These are phyloP conservation scores for Xylocampa areola DNA, from an alignment of 2,888 invertebrate species.

Conservation along the genomic window DNA sequence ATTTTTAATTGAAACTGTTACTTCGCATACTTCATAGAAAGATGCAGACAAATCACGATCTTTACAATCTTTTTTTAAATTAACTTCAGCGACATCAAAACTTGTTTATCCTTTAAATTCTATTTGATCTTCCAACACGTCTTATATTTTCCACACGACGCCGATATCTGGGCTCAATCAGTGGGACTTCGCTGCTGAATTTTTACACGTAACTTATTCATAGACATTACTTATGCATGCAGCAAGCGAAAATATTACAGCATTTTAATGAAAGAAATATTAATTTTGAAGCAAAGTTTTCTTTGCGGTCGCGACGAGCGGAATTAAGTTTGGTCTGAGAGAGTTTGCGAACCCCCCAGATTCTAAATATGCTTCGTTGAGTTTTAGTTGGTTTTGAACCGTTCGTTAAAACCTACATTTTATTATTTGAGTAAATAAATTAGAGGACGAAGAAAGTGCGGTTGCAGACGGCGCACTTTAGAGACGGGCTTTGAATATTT, in stretches of 20 bases:
- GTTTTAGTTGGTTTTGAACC: constrained; percentile 62
- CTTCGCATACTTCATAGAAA: too few relatives aligned
- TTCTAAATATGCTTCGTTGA: constrained; percentile 67
- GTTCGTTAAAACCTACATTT: constrained; percentile 63
- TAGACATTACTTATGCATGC: constrained; percentile 90
- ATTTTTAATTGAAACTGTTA: too few relatives aligned
- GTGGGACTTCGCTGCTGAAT: constrained; percentile 65
- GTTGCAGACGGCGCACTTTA: too few relatives aligned
- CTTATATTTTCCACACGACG: constrained; percentile 33
- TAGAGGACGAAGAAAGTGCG: constrained; percentile 27
- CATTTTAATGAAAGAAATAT: constrained; percentile 91
- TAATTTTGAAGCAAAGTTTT: constrained; percentile 89
- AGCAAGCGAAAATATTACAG: constrained; percentile 90
- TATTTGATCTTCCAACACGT: constrained; percentile 17
- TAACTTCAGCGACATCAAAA: constrained; percentile 17
- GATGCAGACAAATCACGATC: background rate
- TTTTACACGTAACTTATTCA: constrained; percentile 88
- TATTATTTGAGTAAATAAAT: constrained; percentile 61
- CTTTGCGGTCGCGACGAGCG: constrained; percentile 81
- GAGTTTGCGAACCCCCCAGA: constrained; percentile 48
- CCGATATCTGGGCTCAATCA: constrained; percentile 70
- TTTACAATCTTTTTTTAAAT: constrained; percentile 6
- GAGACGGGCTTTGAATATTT: constrained; percentile 38
- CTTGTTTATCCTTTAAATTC: constrained; percentile 14
- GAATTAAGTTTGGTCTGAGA: constrained; percentile 78